Base-by-base conservation (phyloP, 1,140 invertebrate genomes). In the Zeugodacus cucurbitae region DNA sequence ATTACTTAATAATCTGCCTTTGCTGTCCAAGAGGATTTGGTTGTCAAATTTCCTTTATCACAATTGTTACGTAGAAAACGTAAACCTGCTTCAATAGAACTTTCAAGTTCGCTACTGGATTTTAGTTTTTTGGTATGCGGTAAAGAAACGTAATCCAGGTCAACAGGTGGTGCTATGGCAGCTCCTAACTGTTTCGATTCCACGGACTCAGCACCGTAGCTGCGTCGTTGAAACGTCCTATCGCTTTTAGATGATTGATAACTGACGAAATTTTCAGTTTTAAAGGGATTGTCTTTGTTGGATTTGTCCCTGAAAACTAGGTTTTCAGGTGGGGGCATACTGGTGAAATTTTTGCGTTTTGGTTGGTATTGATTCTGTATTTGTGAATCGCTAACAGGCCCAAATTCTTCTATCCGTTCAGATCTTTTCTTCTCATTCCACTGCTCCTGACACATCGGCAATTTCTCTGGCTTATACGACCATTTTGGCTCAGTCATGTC, bases 381-480 rank as follows among this genome's bases (percentile, higher is more conserved):
- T 34, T 14, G 3, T 37, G n/a, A 48, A 11, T 48, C n/a, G 22
- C 17, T 29, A 7, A n/a, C 10, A n/a, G 96, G 96, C 2, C 96
- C 96, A 93, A 97, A 97, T 92, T 97, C 96, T 8, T 94, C 87
- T 14, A 93, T 93, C 88, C 97, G 94, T 90, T 96, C 95, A 88
- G 94, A 93, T 87, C 97, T 94, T 91, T 97, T 95, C 90, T 96
- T 96, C 88, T 96, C 94, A 17, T 97, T 95, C 96, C 97, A 97
- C 94, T 97, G 96, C 92, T 97, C 96, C 94, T 97, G 97, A 0
- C 95, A 95, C 95, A 97, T 96, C 14, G 91, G 92, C 62, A 91
- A 86, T 88, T 95, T 94, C 89, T 94, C 94, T 89, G 95, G 94
- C 90, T 94, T 94, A 85, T 94, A 95, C 29, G 89, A 64, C 91